phyloP scores from a whole-genome alignment of 1,140 invertebrate species.

The Thaumetopoea pityocampa region DNA sequence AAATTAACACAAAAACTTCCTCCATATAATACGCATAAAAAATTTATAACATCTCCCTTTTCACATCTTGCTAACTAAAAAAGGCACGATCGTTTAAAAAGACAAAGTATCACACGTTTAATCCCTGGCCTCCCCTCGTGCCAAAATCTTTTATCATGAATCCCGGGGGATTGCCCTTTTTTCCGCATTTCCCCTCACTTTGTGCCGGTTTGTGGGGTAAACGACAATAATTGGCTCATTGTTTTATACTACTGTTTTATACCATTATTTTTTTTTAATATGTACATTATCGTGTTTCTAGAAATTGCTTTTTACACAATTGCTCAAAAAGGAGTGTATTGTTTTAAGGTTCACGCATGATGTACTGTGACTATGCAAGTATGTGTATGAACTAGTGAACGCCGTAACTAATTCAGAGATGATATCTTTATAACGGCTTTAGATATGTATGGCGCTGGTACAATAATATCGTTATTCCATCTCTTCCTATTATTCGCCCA shows the following conservation, averaged over 20 bases:
- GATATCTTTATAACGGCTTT: too few relatives aligned
- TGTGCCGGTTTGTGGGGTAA: constrained; percentile 26
- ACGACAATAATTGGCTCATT: constrained; percentile 58
- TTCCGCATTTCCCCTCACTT: constrained; percentile 37
- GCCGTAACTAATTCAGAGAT: too few relatives aligned
- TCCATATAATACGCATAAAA: constrained; percentile 15
- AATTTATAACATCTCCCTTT: constrained; percentile 23
- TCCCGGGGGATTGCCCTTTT: constrained; percentile 56
- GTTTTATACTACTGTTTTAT: constrained; percentile 32
- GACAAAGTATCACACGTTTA: constrained; percentile 56
- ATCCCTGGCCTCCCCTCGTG: constrained; percentile 37
- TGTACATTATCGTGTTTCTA: too few relatives aligned
- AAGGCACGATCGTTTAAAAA: constrained; percentile 53
- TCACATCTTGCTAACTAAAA: constrained; percentile 21
- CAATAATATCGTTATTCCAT: too few relatives aligned
- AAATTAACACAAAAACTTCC: neutral
- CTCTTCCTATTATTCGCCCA: too few relatives aligned
- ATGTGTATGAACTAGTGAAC: too few relatives aligned
- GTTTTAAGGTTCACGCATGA: too few relatives aligned
- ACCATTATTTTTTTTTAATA: constrained; percentile 8
- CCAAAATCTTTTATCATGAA: constrained; percentile 49
- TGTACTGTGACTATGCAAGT: too few relatives aligned
- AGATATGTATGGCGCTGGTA: too few relatives aligned
- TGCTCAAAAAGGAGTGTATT: too few relatives aligned
- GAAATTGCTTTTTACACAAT: too few relatives aligned